These are phyloP conservation scores for Lottia gigantea DNA, from an alignment of 2,888 invertebrate genomes.

Conservation along the genomic window DNA sequence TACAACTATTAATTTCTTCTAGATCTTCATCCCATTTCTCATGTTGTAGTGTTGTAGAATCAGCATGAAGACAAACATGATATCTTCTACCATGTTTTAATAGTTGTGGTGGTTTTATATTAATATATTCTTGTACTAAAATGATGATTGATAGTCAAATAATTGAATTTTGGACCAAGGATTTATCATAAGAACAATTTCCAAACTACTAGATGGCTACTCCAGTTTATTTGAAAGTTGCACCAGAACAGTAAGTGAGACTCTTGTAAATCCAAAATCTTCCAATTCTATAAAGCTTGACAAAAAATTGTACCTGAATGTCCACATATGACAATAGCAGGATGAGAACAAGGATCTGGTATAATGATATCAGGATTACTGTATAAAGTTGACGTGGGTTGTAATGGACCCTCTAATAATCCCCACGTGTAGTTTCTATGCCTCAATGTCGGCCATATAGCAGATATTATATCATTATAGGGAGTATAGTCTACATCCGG, in stretches of 20 bases:
- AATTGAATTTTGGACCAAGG: constrained; percentile 33
- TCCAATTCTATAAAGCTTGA: too few species aligned
- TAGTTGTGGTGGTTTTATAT: not conserved
- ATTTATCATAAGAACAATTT: constrained; percentile 31
- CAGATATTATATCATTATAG: constrained; percentile 29
- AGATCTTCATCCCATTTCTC: constrained; percentile 40
- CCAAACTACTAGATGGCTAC: constrained; percentile 14
- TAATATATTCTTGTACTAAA: not conserved
- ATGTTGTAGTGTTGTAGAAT: constrained; percentile 25
- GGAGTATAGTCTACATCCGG: constrained; percentile 34
- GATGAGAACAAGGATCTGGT: constrained; percentile 14
- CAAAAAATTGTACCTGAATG: constrained; percentile 22
- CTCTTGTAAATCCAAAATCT: too few species aligned
- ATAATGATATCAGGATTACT: not conserved
- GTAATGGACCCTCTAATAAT: constrained; percentile 17
- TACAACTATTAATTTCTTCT: constrained; percentile 37
- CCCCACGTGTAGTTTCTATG: constrained; percentile 29
- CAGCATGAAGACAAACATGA: constrained; percentile 37
- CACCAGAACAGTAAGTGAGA: too few species aligned
- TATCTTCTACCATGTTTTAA: constrained; percentile 36
- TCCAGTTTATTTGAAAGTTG: too few species aligned
- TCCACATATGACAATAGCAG: constrained; percentile 13
- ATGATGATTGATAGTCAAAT: constrained; percentile 33
- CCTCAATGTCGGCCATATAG: constrained; percentile 30
- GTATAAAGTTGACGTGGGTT: not conserved